Base-by-base conservation (phyloP, 1,140 invertebrate species). In the Stenopsyche tienmushanensis region DNA sequence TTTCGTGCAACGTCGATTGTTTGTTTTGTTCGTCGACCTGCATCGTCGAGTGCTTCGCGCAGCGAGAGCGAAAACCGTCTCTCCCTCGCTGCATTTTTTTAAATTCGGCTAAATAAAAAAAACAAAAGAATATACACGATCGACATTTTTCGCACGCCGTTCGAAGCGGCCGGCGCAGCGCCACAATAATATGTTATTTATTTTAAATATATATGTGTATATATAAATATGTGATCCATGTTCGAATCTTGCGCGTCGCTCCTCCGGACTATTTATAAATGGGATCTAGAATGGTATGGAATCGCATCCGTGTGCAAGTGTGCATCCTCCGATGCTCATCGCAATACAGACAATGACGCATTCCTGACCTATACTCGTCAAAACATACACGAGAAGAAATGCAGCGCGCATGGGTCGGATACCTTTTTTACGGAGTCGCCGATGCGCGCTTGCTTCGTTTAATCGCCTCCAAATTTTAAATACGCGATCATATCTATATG, bases 291-390 rank as follows among this genome's bases (percentile, higher is more conserved):
- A 39, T 39, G 34, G n/a, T n/a, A n/a, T 39, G 7, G 34, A 8
- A 39, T 8, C 9, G 13, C 41, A 42, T 42, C 41, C n/a, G 41
- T 39, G 7, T 39, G 34, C n/a, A 39, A n/a, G 7, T 7, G 34
- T 39, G 7, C 7, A n/a, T 39, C 34, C 23, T 34, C 10, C 25
- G 25, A 34, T 2, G 17, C 50, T 10, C 50, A 1, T 25, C 8
- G 18, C 23, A 2, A 25, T 25, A 1, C 15, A 10, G 15, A 23
- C 8, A 50, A 21, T 53, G 34, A 26, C 34, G 29, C 54, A 59
- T 65, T 65, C 64, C 55, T 65, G 64, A 65, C 64, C 64, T 65
- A 65, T 57, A 49, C 54, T 52, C 45, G 39, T 39, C n/a, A 42
- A 60, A 58, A 50, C 24, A 10, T 13, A n/a, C n/a, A n/a, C n/a